These are phyloP conservation scores for Sycophaga agraensis DNA, from an alignment of 1,140 invertebrate species.

Conservation along the genomic window DNA sequence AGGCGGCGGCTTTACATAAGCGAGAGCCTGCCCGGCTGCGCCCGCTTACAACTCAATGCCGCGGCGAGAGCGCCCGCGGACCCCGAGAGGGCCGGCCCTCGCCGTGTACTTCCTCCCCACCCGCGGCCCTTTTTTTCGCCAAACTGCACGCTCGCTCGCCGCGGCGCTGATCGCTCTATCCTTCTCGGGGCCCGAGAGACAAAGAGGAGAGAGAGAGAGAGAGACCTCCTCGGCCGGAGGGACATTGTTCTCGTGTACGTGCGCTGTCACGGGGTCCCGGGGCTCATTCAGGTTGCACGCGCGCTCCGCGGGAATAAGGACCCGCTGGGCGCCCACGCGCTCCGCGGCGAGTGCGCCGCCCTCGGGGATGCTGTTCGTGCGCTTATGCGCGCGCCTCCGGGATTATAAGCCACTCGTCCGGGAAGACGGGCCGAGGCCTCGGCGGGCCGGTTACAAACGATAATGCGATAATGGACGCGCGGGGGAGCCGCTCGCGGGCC, in stretches of 20 bases:
- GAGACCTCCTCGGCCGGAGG: too few species aligned
- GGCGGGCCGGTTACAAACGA: slow-evolving; percentile 19
- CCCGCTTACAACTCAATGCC: slow-evolving; percentile 60
- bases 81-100: slow-evolving; percentile 20
- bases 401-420: not conserved
- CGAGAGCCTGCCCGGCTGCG: slow-evolving; percentile 55
- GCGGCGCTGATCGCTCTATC: too few species aligned
- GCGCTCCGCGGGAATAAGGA: not conserved
- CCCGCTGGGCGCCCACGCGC: not conserved
- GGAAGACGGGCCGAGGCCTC: slow-evolving; percentile 5
- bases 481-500: not conserved
- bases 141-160: not conserved
- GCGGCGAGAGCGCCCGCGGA: slow-evolving; percentile 36
- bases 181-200: not conserved
- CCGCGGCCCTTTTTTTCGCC: not conserved
- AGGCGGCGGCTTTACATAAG: slow-evolving; percentile 58
- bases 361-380: not conserved
- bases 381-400: not conserved
- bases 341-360: not conserved
- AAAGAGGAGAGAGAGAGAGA: not conserved
- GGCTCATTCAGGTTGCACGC: slow-evolving; percentile 33
- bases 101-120: slow-evolving; percentile 17
- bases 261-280: not conserved
- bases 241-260: slow-evolving; percentile 3
- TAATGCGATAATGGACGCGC: slow-evolving; percentile 21